Conservation (phyloP, 2,113 vertebrate species). For the Pelecanoides urinatrix region DNA sequence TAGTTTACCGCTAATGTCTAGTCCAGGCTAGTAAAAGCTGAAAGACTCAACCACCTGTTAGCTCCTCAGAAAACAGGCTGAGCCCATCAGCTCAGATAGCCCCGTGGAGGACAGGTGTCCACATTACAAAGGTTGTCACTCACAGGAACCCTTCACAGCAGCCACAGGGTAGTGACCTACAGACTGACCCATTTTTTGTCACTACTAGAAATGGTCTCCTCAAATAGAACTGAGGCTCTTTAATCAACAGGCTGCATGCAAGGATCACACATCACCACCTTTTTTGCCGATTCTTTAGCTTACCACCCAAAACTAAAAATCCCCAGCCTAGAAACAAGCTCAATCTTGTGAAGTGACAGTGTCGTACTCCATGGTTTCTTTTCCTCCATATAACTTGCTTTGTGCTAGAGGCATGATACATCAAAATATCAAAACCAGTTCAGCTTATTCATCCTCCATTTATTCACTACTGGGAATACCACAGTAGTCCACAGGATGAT, state of each 20-base stretch:
- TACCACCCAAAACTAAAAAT: neutral
- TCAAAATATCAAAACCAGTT: constrained; percentile 61
- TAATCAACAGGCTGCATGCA: neutral
- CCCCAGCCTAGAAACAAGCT: neutral
- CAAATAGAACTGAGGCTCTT: neutral
- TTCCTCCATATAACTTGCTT: neutral
- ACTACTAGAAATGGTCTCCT: neutral
- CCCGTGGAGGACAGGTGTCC: neutral
- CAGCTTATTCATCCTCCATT: constrained; percentile 47
- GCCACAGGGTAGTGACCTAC: neutral
- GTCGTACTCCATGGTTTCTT: neutral
- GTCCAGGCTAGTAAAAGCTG: neutral
- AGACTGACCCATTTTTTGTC: neutral
- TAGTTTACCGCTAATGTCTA: neutral
- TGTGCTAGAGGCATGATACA: constrained; percentile 36
- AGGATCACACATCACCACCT: neutral
- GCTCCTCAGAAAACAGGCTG: neutral
- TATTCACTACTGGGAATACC: constrained; percentile 60
- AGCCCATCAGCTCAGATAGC: neutral
- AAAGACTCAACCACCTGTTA: neutral
- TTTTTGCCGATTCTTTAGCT: neutral
- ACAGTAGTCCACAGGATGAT: constrained; percentile 48
- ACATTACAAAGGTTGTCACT: neutral
- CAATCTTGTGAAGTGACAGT: neutral
- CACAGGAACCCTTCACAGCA: neutral